A percentile compares a stretch with the other conserved stretches of the same genome.
Conservation (phyloP, 1,140 invertebrate species). For the Drosophila nebulosa region DNA sequence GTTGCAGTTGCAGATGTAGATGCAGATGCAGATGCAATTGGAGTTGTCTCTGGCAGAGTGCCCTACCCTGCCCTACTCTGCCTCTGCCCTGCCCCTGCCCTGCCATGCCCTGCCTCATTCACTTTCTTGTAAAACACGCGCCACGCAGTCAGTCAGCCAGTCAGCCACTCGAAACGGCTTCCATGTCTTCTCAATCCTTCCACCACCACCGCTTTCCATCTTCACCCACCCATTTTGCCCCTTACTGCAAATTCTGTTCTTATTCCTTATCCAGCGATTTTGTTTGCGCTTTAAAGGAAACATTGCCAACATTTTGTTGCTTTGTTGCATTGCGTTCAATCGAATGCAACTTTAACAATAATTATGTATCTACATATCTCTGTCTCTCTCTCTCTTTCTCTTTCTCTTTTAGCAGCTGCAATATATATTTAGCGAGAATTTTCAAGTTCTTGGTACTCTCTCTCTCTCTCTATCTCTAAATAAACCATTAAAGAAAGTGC, state of each 20-base stretch:
- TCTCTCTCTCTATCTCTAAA: constrained; percentile 5
- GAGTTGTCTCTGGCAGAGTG: constrained; percentile 4
- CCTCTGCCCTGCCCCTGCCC: background rate
- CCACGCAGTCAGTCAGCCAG: constrained; percentile 30
- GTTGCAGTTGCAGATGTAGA: background rate
- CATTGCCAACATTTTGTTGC: constrained; percentile 26
- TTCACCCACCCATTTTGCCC: background rate
- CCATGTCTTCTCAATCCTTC: background rate
- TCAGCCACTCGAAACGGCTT: constrained; percentile 26
- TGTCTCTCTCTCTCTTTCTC: background rate
- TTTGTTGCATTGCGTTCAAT: background rate
- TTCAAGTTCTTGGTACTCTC: background rate
- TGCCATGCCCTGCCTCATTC: constrained; percentile 15
- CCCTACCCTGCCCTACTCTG: background rate
- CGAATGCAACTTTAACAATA: constrained; percentile 29
- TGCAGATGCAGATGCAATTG: background rate
- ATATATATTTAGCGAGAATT: background rate
- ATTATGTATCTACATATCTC: background rate
- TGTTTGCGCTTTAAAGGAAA: constrained; percentile 34
- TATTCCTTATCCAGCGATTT: background rate
- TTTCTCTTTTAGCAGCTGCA: background rate
- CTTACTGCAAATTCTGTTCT: background rate
- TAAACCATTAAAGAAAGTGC: background rate
- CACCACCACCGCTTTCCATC: background rate
- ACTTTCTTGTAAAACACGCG: constrained; percentile 50